phyloP scores from a whole-genome alignment of 1,140 invertebrate species.

The Triops longicaudatus region DNA sequence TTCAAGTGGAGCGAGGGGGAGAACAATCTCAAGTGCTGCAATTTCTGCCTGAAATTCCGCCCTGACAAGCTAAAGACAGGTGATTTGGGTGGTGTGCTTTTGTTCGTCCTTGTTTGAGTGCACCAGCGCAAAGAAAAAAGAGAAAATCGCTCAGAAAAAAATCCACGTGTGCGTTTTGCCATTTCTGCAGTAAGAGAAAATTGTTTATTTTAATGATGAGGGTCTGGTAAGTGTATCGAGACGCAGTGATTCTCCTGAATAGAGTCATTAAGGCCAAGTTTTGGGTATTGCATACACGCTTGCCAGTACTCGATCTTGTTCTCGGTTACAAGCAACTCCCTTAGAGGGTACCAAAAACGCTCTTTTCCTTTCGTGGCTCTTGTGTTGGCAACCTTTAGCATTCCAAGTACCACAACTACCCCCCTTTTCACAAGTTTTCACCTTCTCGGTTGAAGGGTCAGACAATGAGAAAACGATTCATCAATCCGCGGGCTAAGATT shows the following conservation, averaged over 20 bases:
- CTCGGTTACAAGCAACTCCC: neutral
- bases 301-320: conserved; percentile 1
- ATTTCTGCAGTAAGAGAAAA: no score
- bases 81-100: neutral
- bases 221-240: neutral
- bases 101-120: no score
- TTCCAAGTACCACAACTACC: no score
- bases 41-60: neutral
- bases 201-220: no score
- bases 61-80: neutral
- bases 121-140: no score
- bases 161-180: no score
- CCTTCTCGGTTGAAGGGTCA: no score
- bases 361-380: neutral
- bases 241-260: neutral
- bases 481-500: neutral
- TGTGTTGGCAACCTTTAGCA: neutral
- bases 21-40: neutral
- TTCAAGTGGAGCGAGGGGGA: neutral
- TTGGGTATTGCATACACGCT: neutral
- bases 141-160: no score
- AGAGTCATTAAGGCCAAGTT: neutral
- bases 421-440: no score
- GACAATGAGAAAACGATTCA: neutral
- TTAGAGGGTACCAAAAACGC: neutral